These are phyloP conservation scores for Gymnogyps californianus DNA, from an alignment of 2,113 vertebrate species.

Conservation along the genomic window DNA sequence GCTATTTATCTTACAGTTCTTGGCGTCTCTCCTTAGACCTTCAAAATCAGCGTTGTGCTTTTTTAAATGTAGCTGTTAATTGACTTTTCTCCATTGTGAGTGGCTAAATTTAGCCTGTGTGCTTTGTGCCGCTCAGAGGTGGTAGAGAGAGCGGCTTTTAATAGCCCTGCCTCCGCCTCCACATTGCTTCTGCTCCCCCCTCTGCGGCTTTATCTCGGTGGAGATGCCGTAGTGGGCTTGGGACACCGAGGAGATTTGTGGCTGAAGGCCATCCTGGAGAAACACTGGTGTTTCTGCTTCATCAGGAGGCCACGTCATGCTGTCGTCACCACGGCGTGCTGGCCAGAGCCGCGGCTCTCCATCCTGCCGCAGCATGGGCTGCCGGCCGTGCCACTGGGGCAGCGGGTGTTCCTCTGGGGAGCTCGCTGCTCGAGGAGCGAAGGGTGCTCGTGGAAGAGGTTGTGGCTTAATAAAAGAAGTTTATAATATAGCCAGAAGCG, in stretches of 20 bases:
- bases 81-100: neutral
- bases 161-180: neutral
- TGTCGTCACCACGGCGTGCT: fast-evolving
- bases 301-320: too few species aligned
- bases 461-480: neutral
- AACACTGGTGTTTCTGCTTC: neutral
- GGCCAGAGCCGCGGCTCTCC: neutral
- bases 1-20: neutral
- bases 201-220: neutral
- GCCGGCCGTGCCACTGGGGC: neutral
- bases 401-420: too few species aligned
- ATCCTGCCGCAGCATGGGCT: neutral
- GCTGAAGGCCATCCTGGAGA: neutral
- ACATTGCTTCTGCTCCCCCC: neutral
- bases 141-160: neutral
- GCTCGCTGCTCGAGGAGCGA: neutral
- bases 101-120: neutral
- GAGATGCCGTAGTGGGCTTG: neutral
- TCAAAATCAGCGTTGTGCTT: neutral
- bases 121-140: neutral
- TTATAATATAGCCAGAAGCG: neutral
- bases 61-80: neutral
- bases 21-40: neutral
- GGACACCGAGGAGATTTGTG: fast-evolving
- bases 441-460: neutral